Evolutionary conservation across 2,797 vertebrate genomes (phyloP).

Genomic region (Sebastes trivittatus): DNA sequence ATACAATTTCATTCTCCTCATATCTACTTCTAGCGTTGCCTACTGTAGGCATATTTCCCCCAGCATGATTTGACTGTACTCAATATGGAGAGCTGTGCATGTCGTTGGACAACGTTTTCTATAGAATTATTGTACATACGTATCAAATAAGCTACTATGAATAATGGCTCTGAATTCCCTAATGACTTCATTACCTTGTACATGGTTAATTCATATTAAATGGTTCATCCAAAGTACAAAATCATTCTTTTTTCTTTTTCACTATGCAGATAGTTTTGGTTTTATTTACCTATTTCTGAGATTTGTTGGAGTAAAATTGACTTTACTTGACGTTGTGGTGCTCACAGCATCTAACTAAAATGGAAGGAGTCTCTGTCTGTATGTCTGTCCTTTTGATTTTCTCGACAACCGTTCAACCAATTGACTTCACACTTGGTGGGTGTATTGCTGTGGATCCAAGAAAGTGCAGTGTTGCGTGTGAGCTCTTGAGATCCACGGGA

Average conservation of each 20-base stretch:
- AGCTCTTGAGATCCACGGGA: not conserved
- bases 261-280: not conserved
- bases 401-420: not conserved
- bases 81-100: constrained; percentile 4
- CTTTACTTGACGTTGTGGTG: not conserved
- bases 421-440: not conserved
- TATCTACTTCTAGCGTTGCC: constrained; percentile 20
- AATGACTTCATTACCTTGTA: constrained; percentile 9
- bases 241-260: not conserved
- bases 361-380: not conserved
- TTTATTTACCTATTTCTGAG: not conserved
- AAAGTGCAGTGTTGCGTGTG: not conserved
- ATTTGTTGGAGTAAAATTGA: not conserved
- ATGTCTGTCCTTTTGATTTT: not conserved
- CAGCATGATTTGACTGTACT: not conserved
- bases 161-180: not conserved
- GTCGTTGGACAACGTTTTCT: not conserved
- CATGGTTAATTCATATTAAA: constrained; percentile 11
- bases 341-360: not conserved
- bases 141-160: constrained; percentile 9
- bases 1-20: constrained; percentile 59
- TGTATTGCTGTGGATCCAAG: not conserved
- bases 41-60: constrained; percentile 41
- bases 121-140: not conserved
- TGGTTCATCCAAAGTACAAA: not conserved